Conservation (phyloP, 2,888 invertebrate species). For the Coleophora flavipennella region DNA sequence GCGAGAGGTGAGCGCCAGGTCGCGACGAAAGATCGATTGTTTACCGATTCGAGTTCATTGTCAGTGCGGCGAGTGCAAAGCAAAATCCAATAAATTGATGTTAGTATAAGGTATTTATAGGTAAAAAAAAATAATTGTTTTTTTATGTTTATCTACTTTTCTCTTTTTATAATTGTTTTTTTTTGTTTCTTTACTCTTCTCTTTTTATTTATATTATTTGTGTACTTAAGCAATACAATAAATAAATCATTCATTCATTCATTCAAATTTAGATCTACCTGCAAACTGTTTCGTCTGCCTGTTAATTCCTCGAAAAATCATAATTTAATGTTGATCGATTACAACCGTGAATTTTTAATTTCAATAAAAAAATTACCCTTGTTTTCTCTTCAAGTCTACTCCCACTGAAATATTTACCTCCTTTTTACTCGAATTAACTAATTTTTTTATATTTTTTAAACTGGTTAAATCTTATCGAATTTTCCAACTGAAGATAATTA, state of each 20-base stretch:
- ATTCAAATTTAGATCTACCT: constrained; percentile 58
- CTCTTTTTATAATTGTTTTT: too few relatives aligned
- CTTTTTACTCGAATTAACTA: neutral
- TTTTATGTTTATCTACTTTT: too few relatives aligned
- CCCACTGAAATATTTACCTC: neutral
- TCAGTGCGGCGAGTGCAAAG: constrained; percentile 60
- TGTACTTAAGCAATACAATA: too few relatives aligned
- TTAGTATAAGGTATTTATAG: too few relatives aligned
- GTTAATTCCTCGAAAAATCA: constrained; percentile 37
- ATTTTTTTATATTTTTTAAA: neutral
- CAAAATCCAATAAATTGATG: constrained; percentile 51
- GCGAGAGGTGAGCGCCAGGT: constrained; percentile 56
- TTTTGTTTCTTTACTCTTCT: too few relatives aligned
- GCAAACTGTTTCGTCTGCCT: constrained; percentile 22
- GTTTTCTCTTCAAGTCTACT: neutral
- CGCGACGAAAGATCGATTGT: constrained; percentile 59
- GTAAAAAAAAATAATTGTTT: too few relatives aligned
- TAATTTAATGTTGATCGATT: constrained; percentile 29
- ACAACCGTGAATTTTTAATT: constrained; percentile 17
- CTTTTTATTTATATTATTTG: too few relatives aligned
- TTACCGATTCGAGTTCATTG: constrained; percentile 66
- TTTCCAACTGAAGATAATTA: constrained; percentile 13
- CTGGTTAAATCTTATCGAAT: constrained; percentile 9
- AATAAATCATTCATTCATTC: too few relatives aligned
- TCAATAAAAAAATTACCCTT: neutral